Percentiles rank a stretch among this genome's conserved stretches.
phyloP scores from a whole-genome alignment of 2,797 vertebrate genomes.

The Tokudaia muenninki region DNA sequence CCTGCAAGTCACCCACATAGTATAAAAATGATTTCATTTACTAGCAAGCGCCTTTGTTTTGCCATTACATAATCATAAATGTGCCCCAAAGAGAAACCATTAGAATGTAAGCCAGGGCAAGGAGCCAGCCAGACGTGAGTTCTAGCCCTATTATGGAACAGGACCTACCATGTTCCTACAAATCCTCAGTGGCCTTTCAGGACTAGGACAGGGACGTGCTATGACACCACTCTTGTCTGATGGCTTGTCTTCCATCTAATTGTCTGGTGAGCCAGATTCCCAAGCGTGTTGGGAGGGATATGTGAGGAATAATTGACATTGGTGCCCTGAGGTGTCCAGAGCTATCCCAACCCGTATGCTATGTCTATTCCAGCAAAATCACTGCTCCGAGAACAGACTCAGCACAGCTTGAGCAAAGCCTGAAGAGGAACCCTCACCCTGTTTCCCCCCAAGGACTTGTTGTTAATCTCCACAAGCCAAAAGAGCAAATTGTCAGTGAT shows the following conservation, averaged over 20 bases:
- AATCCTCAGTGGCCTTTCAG: not conserved
- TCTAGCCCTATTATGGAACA: slow-evolving; percentile 50
- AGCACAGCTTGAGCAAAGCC: not conserved
- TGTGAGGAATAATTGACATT: not conserved
- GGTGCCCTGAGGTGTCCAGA: not conserved
- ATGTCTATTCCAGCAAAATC: not conserved
- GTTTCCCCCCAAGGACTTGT: not conserved
- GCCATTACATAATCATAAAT: slow-evolving; percentile 80
- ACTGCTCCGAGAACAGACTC: not conserved
- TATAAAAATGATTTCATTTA: slow-evolving; percentile 75
- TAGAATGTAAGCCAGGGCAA: slow-evolving; percentile 71
- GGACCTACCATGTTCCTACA: not conserved
- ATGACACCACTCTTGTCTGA: not conserved
- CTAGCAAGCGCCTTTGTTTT: slow-evolving; percentile 65
- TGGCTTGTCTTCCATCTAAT: not conserved
- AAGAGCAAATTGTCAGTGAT: slow-evolving; percentile 61
- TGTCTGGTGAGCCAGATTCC: not conserved
- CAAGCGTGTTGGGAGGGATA: not conserved
- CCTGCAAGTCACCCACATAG: slow-evolving; percentile 70
- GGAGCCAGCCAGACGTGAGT: slow-evolving; percentile 71
- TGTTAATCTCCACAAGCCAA: slow-evolving; percentile 55
- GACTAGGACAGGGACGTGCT: not conserved
- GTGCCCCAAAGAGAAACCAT: slow-evolving; percentile 71
- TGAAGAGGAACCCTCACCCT: not conserved
- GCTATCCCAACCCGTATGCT: not conserved